Conservation (phyloP, 2,888 invertebrate species). For the Caenorhabditis afra region DNA sequence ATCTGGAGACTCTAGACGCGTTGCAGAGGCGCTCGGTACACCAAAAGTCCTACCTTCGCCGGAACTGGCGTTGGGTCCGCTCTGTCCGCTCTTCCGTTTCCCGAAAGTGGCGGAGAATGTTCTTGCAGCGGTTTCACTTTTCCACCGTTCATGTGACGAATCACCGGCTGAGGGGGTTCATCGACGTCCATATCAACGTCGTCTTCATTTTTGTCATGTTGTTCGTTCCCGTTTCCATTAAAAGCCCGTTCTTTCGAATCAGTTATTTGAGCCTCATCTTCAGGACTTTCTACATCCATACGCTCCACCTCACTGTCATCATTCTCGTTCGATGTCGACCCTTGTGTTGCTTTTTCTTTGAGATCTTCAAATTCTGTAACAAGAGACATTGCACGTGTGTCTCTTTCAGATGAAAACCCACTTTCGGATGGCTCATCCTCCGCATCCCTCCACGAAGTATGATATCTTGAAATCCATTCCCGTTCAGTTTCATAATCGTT, state of each 20-base stretch:
- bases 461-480: conserved; percentile 52
- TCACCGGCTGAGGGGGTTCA: background rate
- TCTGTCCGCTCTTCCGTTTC: conserved; percentile 72
- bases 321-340: conserved; percentile 10
- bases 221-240: conserved; percentile 31
- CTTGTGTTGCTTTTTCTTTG: conserved; percentile 16
- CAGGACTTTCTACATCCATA: conserved; percentile 54
- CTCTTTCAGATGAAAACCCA: conserved; percentile 13
- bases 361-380: conserved; percentile 40
- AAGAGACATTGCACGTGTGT: background rate
- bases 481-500: conserved; percentile 43
- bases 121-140: conserved; percentile 40
- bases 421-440: conserved; percentile 37
- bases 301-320: conserved; percentile 54
- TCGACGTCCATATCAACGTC: conserved; percentile 33
- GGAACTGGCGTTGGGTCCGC: conserved; percentile 66
- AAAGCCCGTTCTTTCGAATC: conserved; percentile 12
- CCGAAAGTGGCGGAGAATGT: conserved; percentile 60
- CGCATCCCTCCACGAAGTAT: conserved; percentile 28
- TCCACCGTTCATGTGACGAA: conserved; percentile 14
- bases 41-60: conserved; percentile 57
- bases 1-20: conserved; percentile 42
- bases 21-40: conserved; percentile 4
- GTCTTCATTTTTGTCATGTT: conserved; percentile 27
- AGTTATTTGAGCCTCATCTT: conserved; percentile 48